phyloP scores from a whole-genome alignment of 64 coral and sea anemone species.

The Montipora capricornis region DNA sequence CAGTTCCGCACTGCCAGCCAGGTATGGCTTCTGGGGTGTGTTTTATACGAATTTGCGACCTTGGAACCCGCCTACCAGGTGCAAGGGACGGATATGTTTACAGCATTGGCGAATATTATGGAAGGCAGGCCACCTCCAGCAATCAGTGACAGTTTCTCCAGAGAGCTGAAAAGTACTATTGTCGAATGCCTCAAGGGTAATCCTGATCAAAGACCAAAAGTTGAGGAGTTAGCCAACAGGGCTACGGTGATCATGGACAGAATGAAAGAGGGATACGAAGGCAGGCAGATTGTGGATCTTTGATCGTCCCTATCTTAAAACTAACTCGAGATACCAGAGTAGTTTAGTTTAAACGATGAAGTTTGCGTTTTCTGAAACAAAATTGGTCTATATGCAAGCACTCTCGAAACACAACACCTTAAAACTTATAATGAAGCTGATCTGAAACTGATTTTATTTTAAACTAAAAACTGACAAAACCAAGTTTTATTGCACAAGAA shows the following conservation, averaged over 20 bases:
- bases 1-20: constrained; percentile 59
- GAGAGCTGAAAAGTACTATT: constrained; percentile 67
- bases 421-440: too few species aligned
- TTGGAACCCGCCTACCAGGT: constrained; percentile 80
- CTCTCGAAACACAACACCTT: too few species aligned
- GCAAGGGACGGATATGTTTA: constrained; percentile 86
- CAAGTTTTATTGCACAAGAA: too few species aligned
- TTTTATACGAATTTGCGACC: constrained; percentile 83
- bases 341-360: too few species aligned
- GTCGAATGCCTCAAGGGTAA: constrained; percentile 69
- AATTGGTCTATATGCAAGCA: too few species aligned
- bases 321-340: background rate
- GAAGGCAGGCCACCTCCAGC: constrained; percentile 73
- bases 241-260: constrained; percentile 49
- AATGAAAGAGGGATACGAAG: constrained; percentile 71
- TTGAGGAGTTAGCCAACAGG: constrained; percentile 70
- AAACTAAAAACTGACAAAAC: too few species aligned
- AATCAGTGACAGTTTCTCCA: constrained; percentile 55
- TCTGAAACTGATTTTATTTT: too few species aligned
- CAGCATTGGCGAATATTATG: constrained; percentile 86
- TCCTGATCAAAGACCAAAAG: constrained; percentile 68
- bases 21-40: constrained; percentile 85
- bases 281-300: constrained; percentile 73
- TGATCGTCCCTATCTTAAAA: constrained; percentile 13
- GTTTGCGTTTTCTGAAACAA: too few species aligned